Evolutionary conservation across 2,888 invertebrate species (phyloP).

Genomic region (Taenaris catops): DNA sequence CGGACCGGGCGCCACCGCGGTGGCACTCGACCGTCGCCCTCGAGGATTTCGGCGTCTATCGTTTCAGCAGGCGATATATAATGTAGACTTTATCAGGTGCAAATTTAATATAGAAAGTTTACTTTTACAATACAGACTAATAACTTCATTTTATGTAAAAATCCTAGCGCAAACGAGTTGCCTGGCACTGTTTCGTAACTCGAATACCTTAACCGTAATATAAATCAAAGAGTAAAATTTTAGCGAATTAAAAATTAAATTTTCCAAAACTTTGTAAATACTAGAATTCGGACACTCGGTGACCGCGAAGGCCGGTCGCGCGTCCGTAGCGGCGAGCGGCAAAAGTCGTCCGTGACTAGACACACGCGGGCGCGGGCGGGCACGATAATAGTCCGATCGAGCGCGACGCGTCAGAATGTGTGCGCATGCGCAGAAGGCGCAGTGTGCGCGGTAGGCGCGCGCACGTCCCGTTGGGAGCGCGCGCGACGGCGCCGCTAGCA

Average conservation of each 20-base stretch:
- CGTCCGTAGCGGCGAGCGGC: constrained; percentile 69
- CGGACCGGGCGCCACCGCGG: constrained; percentile 12
- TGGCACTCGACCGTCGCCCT: constrained; percentile 48
- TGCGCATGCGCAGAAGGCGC: constrained; percentile 34
- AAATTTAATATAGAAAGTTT: constrained; percentile 75
- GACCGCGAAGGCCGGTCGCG: constrained; percentile 52
- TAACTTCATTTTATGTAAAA: constrained; percentile 76
- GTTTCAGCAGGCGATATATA: constrained; percentile 54
- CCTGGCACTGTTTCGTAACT: constrained; percentile 75
- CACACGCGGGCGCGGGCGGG: constrained; percentile 54
- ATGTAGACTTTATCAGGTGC: constrained; percentile 69
- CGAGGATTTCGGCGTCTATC: constrained; percentile 78
- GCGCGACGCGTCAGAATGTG: constrained; percentile 37
- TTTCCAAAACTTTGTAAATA: constrained; percentile 78
- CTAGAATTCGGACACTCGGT: constrained; percentile 66
- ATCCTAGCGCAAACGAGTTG: constrained; percentile 76
- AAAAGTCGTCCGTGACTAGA: constrained; percentile 56
- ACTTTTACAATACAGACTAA: constrained; percentile 74
- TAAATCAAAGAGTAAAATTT: constrained; percentile 78
- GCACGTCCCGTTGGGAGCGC: constrained; percentile 15
- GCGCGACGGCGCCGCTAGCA: constrained; percentile 62
- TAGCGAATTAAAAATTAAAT: constrained; percentile 79
- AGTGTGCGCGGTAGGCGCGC: constrained; percentile 9
- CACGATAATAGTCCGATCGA: constrained; percentile 28
- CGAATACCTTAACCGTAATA: constrained; percentile 72